These are phyloP conservation scores for Aldabrachelys gigantea DNA, from an alignment of 2,113 vertebrate genomes.

Conservation along the genomic window DNA sequence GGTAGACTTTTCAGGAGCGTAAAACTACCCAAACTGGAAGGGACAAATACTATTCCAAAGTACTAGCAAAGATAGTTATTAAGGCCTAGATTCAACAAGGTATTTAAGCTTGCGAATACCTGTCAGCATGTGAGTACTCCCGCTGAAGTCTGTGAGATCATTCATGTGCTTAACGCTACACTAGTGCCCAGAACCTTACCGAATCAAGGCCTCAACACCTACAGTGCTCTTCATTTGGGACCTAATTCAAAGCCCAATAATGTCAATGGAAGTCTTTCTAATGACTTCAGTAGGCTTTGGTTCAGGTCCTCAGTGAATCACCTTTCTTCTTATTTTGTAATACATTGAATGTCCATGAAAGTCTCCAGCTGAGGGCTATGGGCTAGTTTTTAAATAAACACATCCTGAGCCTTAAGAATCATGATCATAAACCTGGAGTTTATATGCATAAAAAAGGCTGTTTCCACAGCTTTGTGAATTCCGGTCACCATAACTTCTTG, in stretches of 20 bases:
- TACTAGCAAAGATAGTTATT: neutral
- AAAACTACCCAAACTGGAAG: neutral
- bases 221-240: neutral
- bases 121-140: neutral
- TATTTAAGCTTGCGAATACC: neutral
- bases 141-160: neutral
- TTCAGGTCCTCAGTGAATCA: neutral
- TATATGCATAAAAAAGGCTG: neutral
- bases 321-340: neutral
- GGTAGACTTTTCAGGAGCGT: neutral
- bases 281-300: neutral
- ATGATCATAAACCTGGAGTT: neutral
- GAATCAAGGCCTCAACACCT: neutral
- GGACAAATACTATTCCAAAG: neutral
- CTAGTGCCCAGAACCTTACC: neutral
- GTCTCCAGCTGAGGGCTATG: neutral
- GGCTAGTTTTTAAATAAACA: slow-evolving; percentile 34
- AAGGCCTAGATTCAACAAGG: neutral
- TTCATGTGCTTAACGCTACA: neutral
- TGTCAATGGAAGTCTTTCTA: neutral
- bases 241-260: neutral
- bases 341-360: neutral
- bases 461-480: neutral
- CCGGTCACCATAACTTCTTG: neutral
- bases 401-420: neutral